Conservation (phyloP, 2,888 invertebrate species). For the Hypselothyrea guttata region DNA sequence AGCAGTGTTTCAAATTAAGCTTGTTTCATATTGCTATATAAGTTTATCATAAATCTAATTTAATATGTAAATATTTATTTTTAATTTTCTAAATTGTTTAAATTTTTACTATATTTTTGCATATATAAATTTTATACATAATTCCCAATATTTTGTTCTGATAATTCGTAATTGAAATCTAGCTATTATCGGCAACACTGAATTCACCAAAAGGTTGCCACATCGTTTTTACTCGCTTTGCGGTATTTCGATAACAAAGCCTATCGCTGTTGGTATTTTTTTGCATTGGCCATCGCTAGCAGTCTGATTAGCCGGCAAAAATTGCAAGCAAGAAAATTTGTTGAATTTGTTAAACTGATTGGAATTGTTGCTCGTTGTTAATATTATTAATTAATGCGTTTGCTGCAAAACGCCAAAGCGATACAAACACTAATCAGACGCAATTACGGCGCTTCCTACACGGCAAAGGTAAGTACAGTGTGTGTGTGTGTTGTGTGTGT, state of each 20-base stretch:
- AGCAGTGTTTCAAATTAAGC: too few relatives aligned
- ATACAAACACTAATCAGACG: slow-evolving; percentile 36
- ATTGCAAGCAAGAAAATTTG: slow-evolving; percentile 31
- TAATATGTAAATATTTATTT: too few relatives aligned
- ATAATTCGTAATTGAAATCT: neutral
- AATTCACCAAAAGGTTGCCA: slow-evolving; percentile 3
- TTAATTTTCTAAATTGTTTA: too few relatives aligned
- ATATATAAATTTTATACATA: too few relatives aligned
- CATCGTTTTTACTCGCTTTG: neutral
- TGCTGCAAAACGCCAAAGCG: slow-evolving; percentile 34
- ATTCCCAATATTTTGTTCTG: neutral
- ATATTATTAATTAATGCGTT: slow-evolving; percentile 49
- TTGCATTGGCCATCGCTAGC: slow-evolving; percentile 11
- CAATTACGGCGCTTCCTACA: slow-evolving; percentile 23
- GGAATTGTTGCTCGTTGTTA: neutral
- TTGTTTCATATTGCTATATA: too few relatives aligned
- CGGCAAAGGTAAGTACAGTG: slow-evolving; percentile 48
- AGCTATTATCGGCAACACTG: too few relatives aligned
- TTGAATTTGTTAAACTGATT: slow-evolving; percentile 4
- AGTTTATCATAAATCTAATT: too few relatives aligned
- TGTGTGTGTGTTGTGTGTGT: neutral
- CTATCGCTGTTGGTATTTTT: slow-evolving; percentile 1
- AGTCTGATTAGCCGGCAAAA: slow-evolving; percentile 42
- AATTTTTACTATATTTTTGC: too few relatives aligned
- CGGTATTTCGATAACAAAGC: neutral